Conservation (phyloP, 2,888 invertebrate species). For the Mechanitis messenoides region DNA sequence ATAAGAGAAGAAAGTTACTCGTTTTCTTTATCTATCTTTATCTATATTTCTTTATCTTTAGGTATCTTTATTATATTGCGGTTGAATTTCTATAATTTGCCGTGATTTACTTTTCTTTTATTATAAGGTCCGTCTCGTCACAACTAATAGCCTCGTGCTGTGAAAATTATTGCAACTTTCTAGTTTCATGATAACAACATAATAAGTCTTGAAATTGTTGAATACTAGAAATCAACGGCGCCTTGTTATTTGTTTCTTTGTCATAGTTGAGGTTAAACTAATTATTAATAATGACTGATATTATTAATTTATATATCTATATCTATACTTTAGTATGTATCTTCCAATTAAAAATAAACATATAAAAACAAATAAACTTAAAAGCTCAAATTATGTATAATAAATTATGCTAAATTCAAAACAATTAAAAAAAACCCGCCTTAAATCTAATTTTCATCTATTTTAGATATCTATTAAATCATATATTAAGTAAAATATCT, state of each 20-base stretch:
- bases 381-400: no score
- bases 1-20: no score
- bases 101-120: slow-evolving; percentile 27
- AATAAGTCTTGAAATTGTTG: slow-evolving; percentile 16
- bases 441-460: background rate
- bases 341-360: no score
- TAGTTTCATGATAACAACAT: slow-evolving; percentile 21
- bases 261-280: background rate
- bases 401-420: no score
- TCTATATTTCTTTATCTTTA: slow-evolving; percentile 5
- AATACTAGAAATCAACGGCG: slow-evolving; percentile 9
- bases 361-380: no score
- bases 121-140: slow-evolving; percentile 23
- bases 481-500: background rate
- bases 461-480: no score
- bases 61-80: slow-evolving; percentile 13
- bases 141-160: slow-evolving; percentile 25
- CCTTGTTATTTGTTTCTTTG: slow-evolving; percentile 6
- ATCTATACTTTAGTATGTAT: no score
- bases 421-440: background rate
- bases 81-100: slow-evolving; percentile 24
- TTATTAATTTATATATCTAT: no score
- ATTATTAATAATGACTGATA: background rate
- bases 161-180: slow-evolving; percentile 25
- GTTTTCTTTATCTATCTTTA: no score